Percentiles rank a stretch among this genome's conserved stretches.
phyloP scores from a whole-genome alignment of 2,113 vertebrate species.

The Phoenicopterus ruber region DNA sequence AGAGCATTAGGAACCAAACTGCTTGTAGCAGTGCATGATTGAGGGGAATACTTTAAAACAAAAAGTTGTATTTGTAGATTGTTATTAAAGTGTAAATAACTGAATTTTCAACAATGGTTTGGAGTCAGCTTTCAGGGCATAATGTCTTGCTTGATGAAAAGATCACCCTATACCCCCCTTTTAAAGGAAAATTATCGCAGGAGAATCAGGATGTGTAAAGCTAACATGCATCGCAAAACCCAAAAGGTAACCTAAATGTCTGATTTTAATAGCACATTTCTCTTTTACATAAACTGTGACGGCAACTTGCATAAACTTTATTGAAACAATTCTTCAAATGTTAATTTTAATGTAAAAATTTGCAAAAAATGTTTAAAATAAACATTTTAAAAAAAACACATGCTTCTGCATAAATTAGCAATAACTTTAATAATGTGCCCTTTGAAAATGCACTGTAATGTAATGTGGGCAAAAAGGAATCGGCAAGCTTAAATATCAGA shows the following conservation, averaged over 20 bases:
- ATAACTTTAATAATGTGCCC: slow-evolving; percentile 78
- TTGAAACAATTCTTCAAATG: slow-evolving; percentile 64
- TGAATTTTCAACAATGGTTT: slow-evolving; percentile 89
- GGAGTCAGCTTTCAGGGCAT: slow-evolving; percentile 96
- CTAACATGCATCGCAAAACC: slow-evolving; percentile 93
- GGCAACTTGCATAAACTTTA: slow-evolving; percentile 80
- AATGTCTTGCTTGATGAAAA: slow-evolving; percentile 95
- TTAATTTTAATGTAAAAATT: slow-evolving; percentile 76
- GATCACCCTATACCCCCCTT: slow-evolving; percentile 84
- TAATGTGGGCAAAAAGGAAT: slow-evolving; percentile 70
- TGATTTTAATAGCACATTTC: slow-evolving; percentile 92
- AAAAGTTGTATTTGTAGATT: slow-evolving; percentile 77
- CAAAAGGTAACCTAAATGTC: slow-evolving; percentile 98
- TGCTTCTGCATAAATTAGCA: slow-evolving; percentile 76
- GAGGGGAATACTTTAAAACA: slow-evolving; percentile 71
- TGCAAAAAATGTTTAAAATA: slow-evolving; percentile 74
- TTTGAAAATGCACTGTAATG: slow-evolving; percentile 61
- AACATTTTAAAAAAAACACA: slow-evolving; percentile 65
- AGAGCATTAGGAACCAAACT: slow-evolving; percentile 57
- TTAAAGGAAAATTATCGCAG: slow-evolving; percentile 97
- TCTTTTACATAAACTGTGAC: slow-evolving; percentile 87
- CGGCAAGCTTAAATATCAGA: slow-evolving; percentile 69
- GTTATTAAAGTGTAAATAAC: slow-evolving; percentile 87
- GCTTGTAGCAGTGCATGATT: slow-evolving; percentile 68
- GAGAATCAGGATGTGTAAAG: slow-evolving; percentile 97